Conservation (phyloP, 2,113 vertebrate genomes). For the Caloenas nicobarica region DNA sequence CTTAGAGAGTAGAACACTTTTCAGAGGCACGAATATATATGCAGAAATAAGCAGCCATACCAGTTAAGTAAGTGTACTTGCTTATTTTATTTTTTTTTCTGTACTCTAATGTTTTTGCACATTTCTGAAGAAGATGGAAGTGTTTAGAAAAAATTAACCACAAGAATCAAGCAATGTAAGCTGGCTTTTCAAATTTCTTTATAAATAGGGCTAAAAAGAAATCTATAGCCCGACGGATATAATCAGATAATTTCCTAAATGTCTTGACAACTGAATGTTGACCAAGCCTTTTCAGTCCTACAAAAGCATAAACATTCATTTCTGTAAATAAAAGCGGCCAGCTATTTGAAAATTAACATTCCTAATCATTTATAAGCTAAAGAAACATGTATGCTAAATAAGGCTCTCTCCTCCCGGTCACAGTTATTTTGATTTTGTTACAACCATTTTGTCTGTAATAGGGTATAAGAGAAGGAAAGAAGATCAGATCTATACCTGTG, state of each 20-base stretch:
- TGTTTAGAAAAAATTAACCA: neutral
- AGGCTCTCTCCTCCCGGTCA: neutral
- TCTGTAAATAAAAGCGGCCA: neutral
- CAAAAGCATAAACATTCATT: neutral
- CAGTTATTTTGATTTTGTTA: neutral
- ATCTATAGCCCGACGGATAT: neutral
- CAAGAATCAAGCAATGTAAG: neutral
- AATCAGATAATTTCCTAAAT: neutral
- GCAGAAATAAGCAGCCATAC: slow-evolving; percentile 10
- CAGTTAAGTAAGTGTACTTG: neutral
- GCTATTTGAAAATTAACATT: neutral
- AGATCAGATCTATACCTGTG: neutral
- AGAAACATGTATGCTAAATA: neutral
- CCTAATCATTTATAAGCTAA: accelerated
- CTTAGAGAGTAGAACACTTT: neutral
- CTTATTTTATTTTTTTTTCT: neutral
- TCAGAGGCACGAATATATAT: neutral
- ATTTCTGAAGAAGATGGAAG: neutral
- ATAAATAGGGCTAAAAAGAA: neutral
- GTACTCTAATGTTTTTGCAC: neutral
- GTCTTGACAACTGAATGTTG: neutral
- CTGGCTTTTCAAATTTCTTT: neutral
- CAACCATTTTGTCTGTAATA: neutral
- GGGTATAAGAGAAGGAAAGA: neutral
- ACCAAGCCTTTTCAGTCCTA: neutral